These are phyloP conservation scores for Aythya baeri DNA, from an alignment of 2,113 vertebrate genomes.

Conservation along the genomic window DNA sequence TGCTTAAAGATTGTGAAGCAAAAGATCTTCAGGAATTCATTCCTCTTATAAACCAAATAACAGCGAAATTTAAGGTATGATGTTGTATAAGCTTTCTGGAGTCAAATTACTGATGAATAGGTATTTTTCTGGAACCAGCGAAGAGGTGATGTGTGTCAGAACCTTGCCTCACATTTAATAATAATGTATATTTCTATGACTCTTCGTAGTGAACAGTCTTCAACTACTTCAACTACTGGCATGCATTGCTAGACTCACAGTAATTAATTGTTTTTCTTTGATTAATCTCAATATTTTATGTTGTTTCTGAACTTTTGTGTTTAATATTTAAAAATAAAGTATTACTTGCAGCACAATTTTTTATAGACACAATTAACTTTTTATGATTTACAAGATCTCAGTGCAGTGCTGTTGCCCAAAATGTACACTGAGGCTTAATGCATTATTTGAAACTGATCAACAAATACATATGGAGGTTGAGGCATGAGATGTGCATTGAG, in stretches of 20 bases:
- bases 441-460: background rate
- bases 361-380: background rate
- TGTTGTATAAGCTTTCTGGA: background rate
- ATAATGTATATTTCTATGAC: background rate
- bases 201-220: background rate
- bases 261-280: background rate
- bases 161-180: background rate
- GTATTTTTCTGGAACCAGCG: background rate
- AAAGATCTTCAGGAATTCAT: slow-evolving; percentile 99
- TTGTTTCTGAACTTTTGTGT: background rate
- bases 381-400: background rate
- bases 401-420: background rate
- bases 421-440: background rate
- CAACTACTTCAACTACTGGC: background rate
- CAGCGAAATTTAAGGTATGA: slow-evolving; percentile 94
- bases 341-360: background rate
- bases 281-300: background rate
- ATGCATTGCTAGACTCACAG: background rate
- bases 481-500: background rate
- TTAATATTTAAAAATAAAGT: background rate
- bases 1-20: slow-evolving; percentile 98
- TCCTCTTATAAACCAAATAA: slow-evolving; percentile 98
- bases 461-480: background rate
- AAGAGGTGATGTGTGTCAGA: background rate
- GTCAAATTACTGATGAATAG: background rate